Evolutionary conservation across 2,888 invertebrate species (phyloP).

Genomic region (Spicauda simplicius): DNA sequence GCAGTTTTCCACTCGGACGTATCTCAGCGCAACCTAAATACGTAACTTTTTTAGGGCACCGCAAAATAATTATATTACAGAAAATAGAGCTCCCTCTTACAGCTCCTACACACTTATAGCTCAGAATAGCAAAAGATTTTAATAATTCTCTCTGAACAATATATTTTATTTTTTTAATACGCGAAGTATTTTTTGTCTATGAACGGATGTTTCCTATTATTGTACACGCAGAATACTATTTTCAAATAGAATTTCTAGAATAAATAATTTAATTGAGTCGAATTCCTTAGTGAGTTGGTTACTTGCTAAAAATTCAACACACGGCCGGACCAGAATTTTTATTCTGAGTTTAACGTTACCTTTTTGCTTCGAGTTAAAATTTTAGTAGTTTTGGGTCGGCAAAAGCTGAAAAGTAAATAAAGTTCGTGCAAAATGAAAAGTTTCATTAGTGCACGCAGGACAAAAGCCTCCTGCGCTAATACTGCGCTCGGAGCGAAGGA

Average conservation of each 20-base stretch:
- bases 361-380: slow-evolving; percentile 11
- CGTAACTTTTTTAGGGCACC: slow-evolving; percentile 34
- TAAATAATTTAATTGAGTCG: background rate
- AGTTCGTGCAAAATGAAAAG: slow-evolving; percentile 14
- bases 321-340: background rate
- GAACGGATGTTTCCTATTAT: background rate
- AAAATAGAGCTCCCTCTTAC: slow-evolving; percentile 15
- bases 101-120: slow-evolving; percentile 13
- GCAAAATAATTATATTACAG: slow-evolving; percentile 30
- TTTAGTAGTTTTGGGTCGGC: slow-evolving; percentile 6
- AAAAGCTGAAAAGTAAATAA: slow-evolving; percentile 27
- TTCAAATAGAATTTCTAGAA: too few relatives aligned
- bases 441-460: slow-evolving; percentile 34
- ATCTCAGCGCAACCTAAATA: slow-evolving; percentile 35
- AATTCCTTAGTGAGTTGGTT: too few relatives aligned
- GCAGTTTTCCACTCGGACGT: slow-evolving; percentile 37
- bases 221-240: background rate
- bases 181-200: background rate
- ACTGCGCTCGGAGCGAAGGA: slow-evolving; percentile 16
- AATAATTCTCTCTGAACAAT: background rate
- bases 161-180: background rate
- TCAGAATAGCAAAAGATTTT: slow-evolving; percentile 16
- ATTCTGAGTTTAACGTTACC: slow-evolving; percentile 4
- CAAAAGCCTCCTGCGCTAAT: slow-evolving; percentile 23
- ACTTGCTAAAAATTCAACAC: background rate